phyloP scores from a whole-genome alignment of 2,888 invertebrate species.

The Serrognathus titanus region DNA sequence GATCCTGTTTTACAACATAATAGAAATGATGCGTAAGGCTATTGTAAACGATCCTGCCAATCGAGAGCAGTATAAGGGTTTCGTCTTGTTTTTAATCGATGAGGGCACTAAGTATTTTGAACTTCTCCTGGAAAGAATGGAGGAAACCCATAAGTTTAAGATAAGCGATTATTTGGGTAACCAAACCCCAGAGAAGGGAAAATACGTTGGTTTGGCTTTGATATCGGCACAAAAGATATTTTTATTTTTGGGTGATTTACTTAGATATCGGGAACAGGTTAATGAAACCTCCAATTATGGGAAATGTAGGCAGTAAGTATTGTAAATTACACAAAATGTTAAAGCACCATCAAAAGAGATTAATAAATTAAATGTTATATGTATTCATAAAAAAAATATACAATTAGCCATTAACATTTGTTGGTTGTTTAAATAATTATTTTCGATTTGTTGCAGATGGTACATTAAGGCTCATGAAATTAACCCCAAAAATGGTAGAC shows the following conservation, averaged over 20 bases:
- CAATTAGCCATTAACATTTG: too few relatives aligned
- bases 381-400: too few relatives aligned
- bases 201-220: conserved; percentile 68
- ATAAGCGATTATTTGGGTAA: conserved; percentile 61
- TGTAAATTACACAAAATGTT: too few relatives aligned
- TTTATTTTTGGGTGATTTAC: conserved; percentile 88
- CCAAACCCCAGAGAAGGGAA: conserved; percentile 58
- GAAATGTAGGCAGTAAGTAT: conserved; percentile 65
- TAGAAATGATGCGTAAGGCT: conserved; percentile 75
- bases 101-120: conserved; percentile 80
- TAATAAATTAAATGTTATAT: too few relatives aligned
- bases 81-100: conserved; percentile 68
- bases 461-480: conserved; percentile 92
- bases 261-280: conserved; percentile 84
- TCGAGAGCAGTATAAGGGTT: conserved; percentile 62
- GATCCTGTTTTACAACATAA: conserved; percentile 81
- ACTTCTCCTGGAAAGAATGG: conserved; percentile 66
- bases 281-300: conserved; percentile 79
- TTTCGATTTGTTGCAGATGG: conserved; percentile 55
- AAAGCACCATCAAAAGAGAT: too few relatives aligned
- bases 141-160: conserved; percentile 72
- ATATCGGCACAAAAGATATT: conserved; percentile 84
- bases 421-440: not conserved
- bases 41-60: conserved; percentile 60
- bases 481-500: conserved; percentile 91